These are phyloP conservation scores for Dicerorhinus sumatrensis DNA, from an alignment of 2,113 vertebrate species.

Conservation along the genomic window DNA sequence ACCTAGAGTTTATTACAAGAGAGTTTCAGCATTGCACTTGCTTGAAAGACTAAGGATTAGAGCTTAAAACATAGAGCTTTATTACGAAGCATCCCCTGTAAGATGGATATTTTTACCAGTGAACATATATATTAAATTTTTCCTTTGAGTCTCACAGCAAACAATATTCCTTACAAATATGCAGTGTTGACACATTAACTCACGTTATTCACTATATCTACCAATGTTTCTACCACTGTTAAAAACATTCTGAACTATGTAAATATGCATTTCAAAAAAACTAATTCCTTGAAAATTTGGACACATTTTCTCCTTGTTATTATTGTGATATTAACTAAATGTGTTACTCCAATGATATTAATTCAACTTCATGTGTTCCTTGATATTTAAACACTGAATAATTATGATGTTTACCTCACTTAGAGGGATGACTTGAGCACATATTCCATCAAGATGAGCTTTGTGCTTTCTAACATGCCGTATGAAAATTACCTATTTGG, in stretches of 20 bases:
- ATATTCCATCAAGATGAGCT: neutral
- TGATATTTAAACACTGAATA: neutral
- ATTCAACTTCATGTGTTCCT: neutral
- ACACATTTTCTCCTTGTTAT: neutral
- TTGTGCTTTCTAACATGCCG: neutral
- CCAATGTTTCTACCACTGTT: neutral
- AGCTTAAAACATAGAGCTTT: conserved; percentile 5
- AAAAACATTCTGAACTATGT: neutral
- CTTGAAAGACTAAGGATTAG: neutral
- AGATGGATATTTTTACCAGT: neutral
- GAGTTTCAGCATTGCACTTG: neutral
- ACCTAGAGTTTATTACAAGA: neutral
- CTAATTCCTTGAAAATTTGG: neutral
- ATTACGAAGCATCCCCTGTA: neutral
- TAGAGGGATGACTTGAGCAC: neutral
- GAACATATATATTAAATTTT: neutral
- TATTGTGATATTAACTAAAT: neutral
- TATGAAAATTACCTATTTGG: neutral
- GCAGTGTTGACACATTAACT: neutral
- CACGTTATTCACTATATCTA: neutral
- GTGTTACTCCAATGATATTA: neutral
- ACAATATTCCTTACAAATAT: neutral
- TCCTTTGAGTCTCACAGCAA: neutral
- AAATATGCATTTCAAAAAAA: neutral
- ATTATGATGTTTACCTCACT: neutral